A percentile compares a stretch with the other conserved stretches of the same genome.
Conservation (phyloP, 2,888 invertebrate genomes). For the Phaedon cochleariae region DNA sequence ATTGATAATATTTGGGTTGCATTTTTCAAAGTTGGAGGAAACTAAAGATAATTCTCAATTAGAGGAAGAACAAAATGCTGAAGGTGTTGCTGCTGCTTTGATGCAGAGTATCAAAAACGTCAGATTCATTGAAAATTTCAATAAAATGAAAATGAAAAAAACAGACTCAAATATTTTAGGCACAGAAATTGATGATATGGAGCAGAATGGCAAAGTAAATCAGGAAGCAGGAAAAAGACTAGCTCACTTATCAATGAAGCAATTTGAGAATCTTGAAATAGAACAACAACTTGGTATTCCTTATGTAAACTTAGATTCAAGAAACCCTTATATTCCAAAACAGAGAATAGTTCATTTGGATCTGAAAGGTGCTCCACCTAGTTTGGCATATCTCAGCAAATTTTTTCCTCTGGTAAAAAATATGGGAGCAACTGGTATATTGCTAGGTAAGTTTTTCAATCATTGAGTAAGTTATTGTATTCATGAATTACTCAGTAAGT, state of each 20-base stretch:
- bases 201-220: constrained; percentile 57
- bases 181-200: constrained; percentile 54
- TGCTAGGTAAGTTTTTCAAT: constrained; percentile 51
- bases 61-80: constrained; percentile 44
- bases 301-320: constrained; percentile 58
- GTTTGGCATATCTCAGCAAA: constrained; percentile 68
- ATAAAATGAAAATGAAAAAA: constrained; percentile 35
- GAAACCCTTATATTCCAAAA: constrained; percentile 63
- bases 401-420: constrained; percentile 67
- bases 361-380: constrained; percentile 80
- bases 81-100: constrained; percentile 45
- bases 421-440: constrained; percentile 76
- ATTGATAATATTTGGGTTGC: constrained; percentile 62
- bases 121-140: constrained; percentile 49
- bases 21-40: constrained; percentile 55
- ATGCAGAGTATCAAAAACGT: constrained; percentile 48
- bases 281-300: constrained; percentile 62
- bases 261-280: constrained; percentile 47
- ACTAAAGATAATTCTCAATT: constrained; percentile 34
- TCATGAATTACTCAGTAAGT: too few species aligned
- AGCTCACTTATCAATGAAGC: constrained; percentile 26
- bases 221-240: constrained; percentile 8
- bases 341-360: constrained; percentile 77
- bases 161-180: constrained; percentile 37
- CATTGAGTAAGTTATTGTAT: too few species aligned